phyloP scores from a whole-genome alignment of 2,888 invertebrate species.

The Macaria notata region DNA sequence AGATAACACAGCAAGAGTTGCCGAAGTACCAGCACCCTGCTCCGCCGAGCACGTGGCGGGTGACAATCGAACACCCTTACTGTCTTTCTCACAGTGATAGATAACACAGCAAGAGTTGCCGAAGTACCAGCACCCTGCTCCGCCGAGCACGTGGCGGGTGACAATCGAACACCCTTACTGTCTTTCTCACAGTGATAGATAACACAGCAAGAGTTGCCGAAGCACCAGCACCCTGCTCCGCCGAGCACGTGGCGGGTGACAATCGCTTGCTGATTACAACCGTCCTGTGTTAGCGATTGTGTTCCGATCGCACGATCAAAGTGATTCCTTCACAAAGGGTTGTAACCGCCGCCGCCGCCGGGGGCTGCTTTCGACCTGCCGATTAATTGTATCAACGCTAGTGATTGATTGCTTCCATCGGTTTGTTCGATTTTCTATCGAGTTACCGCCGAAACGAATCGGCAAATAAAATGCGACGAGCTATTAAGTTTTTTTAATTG shows the following conservation, averaged over 20 bases:
- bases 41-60: conserved; percentile 42
- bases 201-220: conserved; percentile 25
- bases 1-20: conserved; percentile 6
- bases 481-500: conserved; percentile 16
- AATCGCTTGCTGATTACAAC: conserved; percentile 62
- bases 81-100: too few species aligned
- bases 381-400: conserved; percentile 64
- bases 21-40: conserved; percentile 41
- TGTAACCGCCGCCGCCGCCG: conserved; percentile 62
- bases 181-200: too few species aligned
- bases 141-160: conserved; percentile 43
- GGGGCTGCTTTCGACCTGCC: conserved; percentile 47
- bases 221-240: conserved; percentile 40
- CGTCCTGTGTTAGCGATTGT: conserved; percentile 60
- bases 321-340: conserved; percentile 72
- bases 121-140: conserved; percentile 42
- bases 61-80: conserved; percentile 48
- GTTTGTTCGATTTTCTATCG: conserved; percentile 33
- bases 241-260: conserved; percentile 47
- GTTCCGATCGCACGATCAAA: conserved; percentile 57
- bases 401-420: conserved; percentile 42
- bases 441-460: conserved; percentile 20
- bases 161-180: too few species aligned
- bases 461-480: conserved; percentile 18
- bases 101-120: conserved; percentile 14